Evolutionary conservation across 2,113 vertebrate species (phyloP), one percentile per base, ranked within the genome.

Genomic region (Rallus limicola): DNA sequence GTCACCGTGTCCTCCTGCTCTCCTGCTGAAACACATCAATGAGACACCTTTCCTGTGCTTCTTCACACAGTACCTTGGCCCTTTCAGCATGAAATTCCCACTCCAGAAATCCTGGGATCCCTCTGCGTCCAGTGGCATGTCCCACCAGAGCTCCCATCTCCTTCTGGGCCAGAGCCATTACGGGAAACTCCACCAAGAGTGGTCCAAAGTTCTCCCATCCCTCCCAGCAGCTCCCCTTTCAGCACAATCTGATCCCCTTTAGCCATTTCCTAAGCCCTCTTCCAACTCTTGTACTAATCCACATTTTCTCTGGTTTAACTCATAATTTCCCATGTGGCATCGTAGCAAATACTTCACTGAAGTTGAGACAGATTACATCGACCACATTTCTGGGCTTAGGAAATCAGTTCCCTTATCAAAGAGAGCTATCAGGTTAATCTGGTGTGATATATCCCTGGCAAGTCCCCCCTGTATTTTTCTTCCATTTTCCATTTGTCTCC

Each of bases 241-340:
- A 91, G 83, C 74, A 95, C 89, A 95, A 71, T 86, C 86, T 95
- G 91, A 95, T 95, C 62, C 81, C 84, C 85, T 90, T 88, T 42
- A 95, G 95, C 81, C 88, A 69, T 95, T 95, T 97, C 93, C 90
- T 92, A 95, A 96, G n/a, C 3, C 3, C 0, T 87, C 62, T 95
- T 95, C 93, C 96, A 96, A 46, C 84, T 93, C 84, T 84, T 4
- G 9, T 92, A 93, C 84, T 95, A 94, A 96, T 96, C 81, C 91
- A 93, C 94, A 95, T 97, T 96, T 96, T 97, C 94, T 96, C 82
- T 94, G 93, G 89, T 96, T 97, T 97, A 97, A 97, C 95, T 97
- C 93, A 95, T 93, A 95, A 96, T 95, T 97, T 97, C 95, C 96
- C 96, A 96, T 69, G 96, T 94, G 95, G 95, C 74, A 95, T 36